Conservation (phyloP, 2,113 vertebrate species). For the Marmota flaviventris region DNA sequence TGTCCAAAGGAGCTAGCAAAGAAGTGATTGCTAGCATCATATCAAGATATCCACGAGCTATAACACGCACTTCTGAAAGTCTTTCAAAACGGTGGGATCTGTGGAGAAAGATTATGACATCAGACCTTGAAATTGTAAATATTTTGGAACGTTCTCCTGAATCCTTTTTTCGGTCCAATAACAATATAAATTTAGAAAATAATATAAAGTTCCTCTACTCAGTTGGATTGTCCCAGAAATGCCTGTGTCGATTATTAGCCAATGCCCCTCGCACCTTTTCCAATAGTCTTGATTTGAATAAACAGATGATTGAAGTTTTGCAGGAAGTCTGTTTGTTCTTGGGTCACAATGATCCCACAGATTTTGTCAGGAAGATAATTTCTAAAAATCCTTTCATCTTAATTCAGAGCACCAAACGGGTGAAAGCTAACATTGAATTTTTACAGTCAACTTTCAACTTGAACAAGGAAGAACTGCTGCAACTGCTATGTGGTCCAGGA, state of each 20-base stretch:
- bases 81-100: conserved; percentile 89
- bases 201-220: conserved; percentile 90
- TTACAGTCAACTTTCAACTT: conserved; percentile 85
- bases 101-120: conserved; percentile 89
- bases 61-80: conserved; percentile 87
- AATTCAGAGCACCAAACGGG: conserved; percentile 89
- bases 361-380: conserved; percentile 88
- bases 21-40: conserved; percentile 88
- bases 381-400: conserved; percentile 91
- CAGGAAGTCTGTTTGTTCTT: conserved; percentile 83
- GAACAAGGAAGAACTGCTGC: conserved; percentile 85
- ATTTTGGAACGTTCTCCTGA: conserved; percentile 90
- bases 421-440: conserved; percentile 86
- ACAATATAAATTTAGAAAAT: conserved; percentile 89
- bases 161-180: conserved; percentile 90
- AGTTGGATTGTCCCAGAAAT: conserved; percentile 86
- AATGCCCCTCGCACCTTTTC: conserved; percentile 90
- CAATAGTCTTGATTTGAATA: conserved; percentile 90
- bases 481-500: conserved; percentile 85
- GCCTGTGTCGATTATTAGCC: conserved; percentile 88
- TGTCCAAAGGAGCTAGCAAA: conserved; percentile 87
- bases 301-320: conserved; percentile 87
- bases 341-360: conserved; percentile 82
- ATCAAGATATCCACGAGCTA: conserved; percentile 89
- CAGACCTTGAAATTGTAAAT: conserved; percentile 88